Evolutionary conservation across 2,113 vertebrate genomes (phyloP), one percentile per base, ranked within the genome.

Genomic region (Misgurnus mizolepis): DNA sequence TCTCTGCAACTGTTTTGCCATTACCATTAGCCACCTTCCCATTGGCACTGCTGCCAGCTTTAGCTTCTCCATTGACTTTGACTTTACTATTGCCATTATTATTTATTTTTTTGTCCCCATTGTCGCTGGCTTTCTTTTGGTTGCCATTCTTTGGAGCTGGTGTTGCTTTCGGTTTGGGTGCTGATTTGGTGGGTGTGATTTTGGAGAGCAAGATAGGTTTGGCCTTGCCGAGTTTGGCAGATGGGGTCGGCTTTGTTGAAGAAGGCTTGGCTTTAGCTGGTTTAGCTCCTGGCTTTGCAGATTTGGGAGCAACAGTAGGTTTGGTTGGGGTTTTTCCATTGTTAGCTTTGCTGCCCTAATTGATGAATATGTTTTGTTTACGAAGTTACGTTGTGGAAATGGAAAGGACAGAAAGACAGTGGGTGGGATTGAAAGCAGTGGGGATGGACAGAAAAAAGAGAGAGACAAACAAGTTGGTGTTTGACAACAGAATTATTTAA

Each of bases 401-500:
- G 45, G 76, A 56, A 83, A 64, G 56, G 67, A 80, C 53, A 76
- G 81, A 82, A 62, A 65, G 64, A 72, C 71, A 81, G 83, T 88
- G 89, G 91, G 91, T 81, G 89, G 88, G 88, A 90, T 2, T 88
- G 87, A 88, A 86, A 88, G 84, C 81, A 90, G 86, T 89, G 88
- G 91, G 90, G 91, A 91, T 88, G 91, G 90, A 90, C 88, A 90
- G 88, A 92, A 88, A 88, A 88, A 89, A 93, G 82, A 91, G 87
- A 92, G 88, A 91, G 90, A 91, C 88, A 94, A 80, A 85, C 89
- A 84, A 85, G 88, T 89, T 90, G 89, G 87, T 92, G 91, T 93
- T 91, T 92, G 92, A 89, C 90, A 88, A 92, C 88, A 93, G 88
- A 91, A 80, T 92, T 89, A 87, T 92, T 92, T 87, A 87, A 90